Base-by-base conservation (phyloP, 1,140 invertebrate species). In the Cotesia glomerata region DNA sequence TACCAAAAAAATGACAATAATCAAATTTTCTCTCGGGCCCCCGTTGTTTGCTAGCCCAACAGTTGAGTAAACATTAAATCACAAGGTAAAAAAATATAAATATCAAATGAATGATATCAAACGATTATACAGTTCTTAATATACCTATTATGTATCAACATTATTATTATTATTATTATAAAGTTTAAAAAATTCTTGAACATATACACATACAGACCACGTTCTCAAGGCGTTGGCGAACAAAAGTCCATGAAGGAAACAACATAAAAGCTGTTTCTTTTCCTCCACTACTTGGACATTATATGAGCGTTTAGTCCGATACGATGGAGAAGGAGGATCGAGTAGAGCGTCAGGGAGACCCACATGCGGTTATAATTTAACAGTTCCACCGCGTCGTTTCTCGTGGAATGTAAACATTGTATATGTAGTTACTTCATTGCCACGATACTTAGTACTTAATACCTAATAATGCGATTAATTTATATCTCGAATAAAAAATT, bases 351-450 rank as follows among this genome's bases (percentile, higher is more conserved):
- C 39, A 45, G 39, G 26, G 26, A 62, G 67, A 70, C 72, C 61
- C 72, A 74, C 72, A 74, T 74, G 72, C 64, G 62, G 72, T 74
- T 74, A 64, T 68, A 69, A 74, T 74, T 74, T 70, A 39, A 58
- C 72, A 74, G 72, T 74, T 70, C 56, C 18, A 65, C 16, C 72
- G 61, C 62, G 72, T 65, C 68, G 69, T 63, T 64, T 70, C 52
- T 54, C 67, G 68, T 69, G 67, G 68, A 64, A 58, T 69, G 67
- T 39, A 45, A 52, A 56, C 39, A 34, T 34, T 73, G 7, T 26
- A 26, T 26, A 26, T 26, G 18, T 39, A 16, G 63, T 63, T 32
- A 14, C 52, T 9, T 59, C 18, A 9, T 7, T 16, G 18, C 36
- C 11, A 45, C 39, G 39, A 45, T 45, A 45, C 26, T 26, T 26